phyloP scores from a whole-genome alignment of 2,113 vertebrate genomes.

The Neolamprologus brichardi region DNA sequence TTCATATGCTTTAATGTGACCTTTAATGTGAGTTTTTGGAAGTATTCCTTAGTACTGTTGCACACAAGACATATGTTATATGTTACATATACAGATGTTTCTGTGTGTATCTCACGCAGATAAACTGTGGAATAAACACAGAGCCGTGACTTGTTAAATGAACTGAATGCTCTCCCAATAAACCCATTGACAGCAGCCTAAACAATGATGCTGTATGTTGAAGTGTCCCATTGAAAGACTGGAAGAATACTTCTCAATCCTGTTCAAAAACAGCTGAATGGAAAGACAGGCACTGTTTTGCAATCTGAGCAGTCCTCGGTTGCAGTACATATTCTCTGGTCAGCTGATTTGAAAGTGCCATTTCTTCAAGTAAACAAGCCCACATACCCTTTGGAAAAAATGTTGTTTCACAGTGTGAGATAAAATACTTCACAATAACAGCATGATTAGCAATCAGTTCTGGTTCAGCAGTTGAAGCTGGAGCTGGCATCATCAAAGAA shows the following conservation, averaged over 20 bases:
- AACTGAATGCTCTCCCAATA: neutral
- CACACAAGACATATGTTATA: neutral
- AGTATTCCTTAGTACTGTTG: neutral
- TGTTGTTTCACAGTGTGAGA: neutral
- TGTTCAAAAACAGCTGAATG: constrained; percentile 3
- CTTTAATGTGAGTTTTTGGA: neutral
- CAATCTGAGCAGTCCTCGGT: neutral
- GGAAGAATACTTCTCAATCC: constrained; percentile 3
- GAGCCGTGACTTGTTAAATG: neutral
- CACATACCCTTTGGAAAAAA: neutral
- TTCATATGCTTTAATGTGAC: neutral
- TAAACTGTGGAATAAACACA: constrained; percentile 3
- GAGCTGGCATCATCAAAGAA: neutral
- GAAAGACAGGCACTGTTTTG: constrained; percentile 19
- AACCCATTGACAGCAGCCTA: neutral
- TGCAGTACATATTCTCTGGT: neutral
- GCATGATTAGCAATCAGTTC: neutral
- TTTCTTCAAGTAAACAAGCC: neutral
- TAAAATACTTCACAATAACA: neutral
- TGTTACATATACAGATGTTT: neutral
- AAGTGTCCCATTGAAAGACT: neutral
- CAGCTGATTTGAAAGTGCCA: constrained; percentile 28
- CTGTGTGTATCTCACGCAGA: neutral
- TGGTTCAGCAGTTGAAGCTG: neutral
- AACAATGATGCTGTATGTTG: constrained; percentile 23